Evolutionary conservation across 2,888 invertebrate genomes (phyloP).

Genomic region (Zeuzera pyrina): DNA sequence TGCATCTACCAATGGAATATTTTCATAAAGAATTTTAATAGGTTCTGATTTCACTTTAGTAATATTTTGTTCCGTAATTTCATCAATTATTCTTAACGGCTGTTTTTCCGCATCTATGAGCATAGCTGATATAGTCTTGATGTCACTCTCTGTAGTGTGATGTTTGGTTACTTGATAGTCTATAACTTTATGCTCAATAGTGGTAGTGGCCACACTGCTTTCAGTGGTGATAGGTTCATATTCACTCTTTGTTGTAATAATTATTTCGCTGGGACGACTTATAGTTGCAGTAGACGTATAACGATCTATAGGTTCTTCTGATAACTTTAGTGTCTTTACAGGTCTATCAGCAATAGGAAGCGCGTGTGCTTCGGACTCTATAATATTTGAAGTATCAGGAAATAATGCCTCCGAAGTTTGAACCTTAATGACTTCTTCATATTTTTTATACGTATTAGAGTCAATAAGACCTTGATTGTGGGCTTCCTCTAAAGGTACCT

Average conservation of each 20-base stretch:
- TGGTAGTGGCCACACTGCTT: conserved; percentile 18
- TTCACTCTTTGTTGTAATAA: conserved; percentile 25
- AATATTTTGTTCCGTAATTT: conserved; percentile 62
- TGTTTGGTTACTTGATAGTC: conserved; percentile 19
- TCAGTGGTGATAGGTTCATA: conserved; percentile 26
- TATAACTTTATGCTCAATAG: conserved; percentile 18
- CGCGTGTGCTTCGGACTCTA: conserved; percentile 14
- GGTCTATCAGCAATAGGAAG: conserved; percentile 14
- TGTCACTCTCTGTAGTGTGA: conserved; percentile 24
- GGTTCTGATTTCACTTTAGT: conserved; percentile 41
- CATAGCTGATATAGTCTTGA: conserved; percentile 46
- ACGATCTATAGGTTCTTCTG: conserved; percentile 32
- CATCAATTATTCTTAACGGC: conserved; percentile 57
- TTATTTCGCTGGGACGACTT: conserved; percentile 19
- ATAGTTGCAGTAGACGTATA: conserved; percentile 17
- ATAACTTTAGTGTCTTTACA: conserved; percentile 11
- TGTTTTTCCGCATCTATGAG: conserved; percentile 63
- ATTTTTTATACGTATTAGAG: conserved; percentile 47
- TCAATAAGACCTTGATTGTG: conserved; percentile 78
- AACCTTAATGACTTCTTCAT: conserved; percentile 27
- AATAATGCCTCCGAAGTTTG: conserved; percentile 7
- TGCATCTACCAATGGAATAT: conserved; percentile 75
- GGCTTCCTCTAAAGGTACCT: conserved; percentile 81
- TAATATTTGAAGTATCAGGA: conserved; percentile 7
- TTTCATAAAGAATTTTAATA: conserved; percentile 47